Evolutionary conservation across 2,113 vertebrate species (phyloP).

Genomic region (Brachyistius frenatus): DNA sequence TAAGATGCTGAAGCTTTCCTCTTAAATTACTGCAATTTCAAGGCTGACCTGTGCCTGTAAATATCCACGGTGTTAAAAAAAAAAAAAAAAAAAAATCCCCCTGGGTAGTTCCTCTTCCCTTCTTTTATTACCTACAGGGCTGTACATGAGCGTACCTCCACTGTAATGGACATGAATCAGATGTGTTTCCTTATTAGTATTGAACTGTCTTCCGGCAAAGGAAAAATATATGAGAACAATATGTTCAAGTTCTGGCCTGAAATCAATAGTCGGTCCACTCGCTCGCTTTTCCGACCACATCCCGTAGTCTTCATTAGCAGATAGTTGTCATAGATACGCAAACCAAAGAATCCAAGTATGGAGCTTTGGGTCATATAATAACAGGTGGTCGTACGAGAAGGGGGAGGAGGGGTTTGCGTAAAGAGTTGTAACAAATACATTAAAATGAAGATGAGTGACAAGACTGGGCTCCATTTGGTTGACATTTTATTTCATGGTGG

Average conservation of each 20-base stretch:
- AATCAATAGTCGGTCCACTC: neutral
- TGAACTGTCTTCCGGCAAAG: neutral
- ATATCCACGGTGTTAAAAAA: neutral
- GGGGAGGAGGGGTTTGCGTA: neutral
- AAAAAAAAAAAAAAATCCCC: neutral
- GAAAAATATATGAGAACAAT: neutral
- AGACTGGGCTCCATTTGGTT: constrained; percentile 78
- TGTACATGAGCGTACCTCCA: too few relatives aligned
- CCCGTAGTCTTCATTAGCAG: neutral
- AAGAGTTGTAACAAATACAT: neutral
- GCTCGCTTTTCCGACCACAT: neutral
- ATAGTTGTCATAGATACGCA: neutral
- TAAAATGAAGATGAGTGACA: constrained; percentile 54
- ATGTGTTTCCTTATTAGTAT: neutral
- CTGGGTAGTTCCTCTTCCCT: neutral
- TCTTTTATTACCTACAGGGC: neutral
- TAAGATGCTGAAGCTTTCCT: neutral
- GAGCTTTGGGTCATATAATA: neutral
- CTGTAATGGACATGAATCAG: neutral
- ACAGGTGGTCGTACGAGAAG: neutral
- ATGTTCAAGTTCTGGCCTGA: neutral
- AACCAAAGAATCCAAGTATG: neutral
- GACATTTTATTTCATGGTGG: constrained; percentile 97
- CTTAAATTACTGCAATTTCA: neutral
- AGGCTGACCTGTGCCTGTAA: neutral